Evolutionary conservation across 2,888 invertebrate species (phyloP), one percentile per base, ranked within the genome.

Genomic region (Apodemia mormo): DNA sequence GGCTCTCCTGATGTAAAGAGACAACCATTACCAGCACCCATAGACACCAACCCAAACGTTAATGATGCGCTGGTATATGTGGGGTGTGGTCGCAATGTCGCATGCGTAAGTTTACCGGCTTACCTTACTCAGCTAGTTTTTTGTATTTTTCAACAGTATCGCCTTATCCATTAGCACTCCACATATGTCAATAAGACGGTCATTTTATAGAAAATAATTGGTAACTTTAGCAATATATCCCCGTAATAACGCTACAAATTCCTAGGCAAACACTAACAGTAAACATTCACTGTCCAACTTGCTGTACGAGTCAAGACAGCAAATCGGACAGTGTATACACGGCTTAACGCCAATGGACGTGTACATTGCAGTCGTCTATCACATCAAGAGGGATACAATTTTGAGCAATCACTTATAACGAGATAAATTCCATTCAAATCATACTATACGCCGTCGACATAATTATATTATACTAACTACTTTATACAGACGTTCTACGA

Each of bases 331-430:
- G 49, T 49, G 49, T 61, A n/a, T 7, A 67, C 61, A 70, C 65
- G 65, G 54, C 69, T 72, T 75, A 76, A 70, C 71, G 70, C 72
- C 73, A 79, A 76, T 81, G 83, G 82, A 85, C 85, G 82, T 77
- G 76, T 71, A 77, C 77, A 77, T 77, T 73, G 78, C 66, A 76
- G 75, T 74, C 74, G 72, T 77, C 76, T 85, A 86, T 84, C 84
- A 87, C 86, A 84, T 75, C 74, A 73, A 74, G 76, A 76, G 75
- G 77, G 79, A 78, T 79, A 81, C 75, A 85, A 83, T 84, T 87
- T 89, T 89, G 88, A 89, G 89, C 88, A 88, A 88, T 75, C 71
- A 67, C 69, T 66, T 70, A 70, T 54, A 68, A 67, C 14, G 6
- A 52, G 49, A 52, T 65, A 67, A 64, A 71, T 71, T 58, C n/a